These are phyloP conservation scores for Donacobius atricapilla DNA, from an alignment of 2,113 vertebrate species.

Conservation along the genomic window DNA sequence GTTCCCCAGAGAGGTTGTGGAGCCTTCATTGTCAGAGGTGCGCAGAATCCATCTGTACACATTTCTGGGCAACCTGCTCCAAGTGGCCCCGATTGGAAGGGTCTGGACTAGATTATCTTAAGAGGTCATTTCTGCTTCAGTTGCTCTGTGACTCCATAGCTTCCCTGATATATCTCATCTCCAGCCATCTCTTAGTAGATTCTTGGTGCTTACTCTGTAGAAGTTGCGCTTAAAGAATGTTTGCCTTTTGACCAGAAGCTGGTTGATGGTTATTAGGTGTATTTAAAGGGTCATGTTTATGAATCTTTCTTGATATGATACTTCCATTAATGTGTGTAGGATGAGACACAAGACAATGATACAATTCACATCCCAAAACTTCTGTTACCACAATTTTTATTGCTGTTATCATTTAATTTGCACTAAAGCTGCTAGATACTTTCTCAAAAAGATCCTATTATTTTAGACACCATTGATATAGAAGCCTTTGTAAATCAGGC, in stretches of 20 bases:
- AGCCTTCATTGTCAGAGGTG: background rate
- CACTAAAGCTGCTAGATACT: background rate
- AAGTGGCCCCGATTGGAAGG: background rate
- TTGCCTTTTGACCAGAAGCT: background rate
- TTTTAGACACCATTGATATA: background rate
- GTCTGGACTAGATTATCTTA: background rate
- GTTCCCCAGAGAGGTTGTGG: background rate
- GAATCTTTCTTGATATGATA: background rate
- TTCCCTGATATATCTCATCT: background rate
- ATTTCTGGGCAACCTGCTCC: background rate
- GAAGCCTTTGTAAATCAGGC: background rate
- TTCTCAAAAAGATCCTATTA: background rate
- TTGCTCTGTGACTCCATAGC: background rate
- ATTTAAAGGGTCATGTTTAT: background rate
- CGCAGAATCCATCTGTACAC: background rate
- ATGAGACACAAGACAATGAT: background rate
- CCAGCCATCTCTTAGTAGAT: background rate
- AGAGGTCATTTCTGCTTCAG: background rate
- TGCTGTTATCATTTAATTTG: background rate
- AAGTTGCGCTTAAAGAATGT: background rate
- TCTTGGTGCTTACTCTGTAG: background rate
- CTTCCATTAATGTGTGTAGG: background rate
- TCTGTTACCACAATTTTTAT: background rate
- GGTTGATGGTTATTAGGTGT: background rate
- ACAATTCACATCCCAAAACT: background rate